phyloP scores from a whole-genome alignment of 1,140 invertebrate genomes.

The Telenomus remus region DNA sequence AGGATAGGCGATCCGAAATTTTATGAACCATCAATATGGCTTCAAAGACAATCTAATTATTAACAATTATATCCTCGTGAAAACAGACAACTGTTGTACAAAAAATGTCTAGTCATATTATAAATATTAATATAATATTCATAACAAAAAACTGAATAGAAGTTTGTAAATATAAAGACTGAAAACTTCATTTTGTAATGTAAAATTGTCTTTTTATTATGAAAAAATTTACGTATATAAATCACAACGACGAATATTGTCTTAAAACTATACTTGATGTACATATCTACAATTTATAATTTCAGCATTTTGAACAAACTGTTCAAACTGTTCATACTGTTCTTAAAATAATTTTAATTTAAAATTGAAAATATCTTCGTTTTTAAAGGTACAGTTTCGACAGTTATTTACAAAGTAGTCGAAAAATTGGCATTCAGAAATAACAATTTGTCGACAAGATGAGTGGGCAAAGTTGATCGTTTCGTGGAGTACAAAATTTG shows the following conservation, averaged over 20 bases:
- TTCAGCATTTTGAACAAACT: too few species aligned
- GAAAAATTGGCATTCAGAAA: conserved; percentile 73
- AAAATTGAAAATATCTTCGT: too few species aligned
- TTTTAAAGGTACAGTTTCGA: too few species aligned
- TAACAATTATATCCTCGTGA: conserved; percentile 22
- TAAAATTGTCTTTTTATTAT: too few species aligned
- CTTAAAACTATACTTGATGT: too few species aligned
- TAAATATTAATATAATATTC: too few species aligned
- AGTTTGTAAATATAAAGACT: conserved; percentile 22
- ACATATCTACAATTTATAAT: too few species aligned
- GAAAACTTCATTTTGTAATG: background rate
- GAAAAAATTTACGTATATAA: too few species aligned
- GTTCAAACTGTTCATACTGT: too few species aligned
- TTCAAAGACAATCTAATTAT: conserved; percentile 76
- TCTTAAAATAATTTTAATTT: too few species aligned
- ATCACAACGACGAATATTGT: too few species aligned
- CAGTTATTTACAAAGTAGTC: conserved; percentile 5
- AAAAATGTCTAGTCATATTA: conserved; percentile 19
- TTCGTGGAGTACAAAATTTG: conserved; percentile 71
- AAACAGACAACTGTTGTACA: background rate
- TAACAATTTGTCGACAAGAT: conserved; percentile 72
- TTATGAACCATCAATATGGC: conserved; percentile 83
- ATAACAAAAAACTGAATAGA: conserved; percentile 11
- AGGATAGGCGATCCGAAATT: conserved; percentile 83
- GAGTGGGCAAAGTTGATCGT: conserved; percentile 69